These are phyloP conservation scores for Cyanoramphus novaezelandiae DNA, from an alignment of 2,113 vertebrate species.

Conservation along the genomic window DNA sequence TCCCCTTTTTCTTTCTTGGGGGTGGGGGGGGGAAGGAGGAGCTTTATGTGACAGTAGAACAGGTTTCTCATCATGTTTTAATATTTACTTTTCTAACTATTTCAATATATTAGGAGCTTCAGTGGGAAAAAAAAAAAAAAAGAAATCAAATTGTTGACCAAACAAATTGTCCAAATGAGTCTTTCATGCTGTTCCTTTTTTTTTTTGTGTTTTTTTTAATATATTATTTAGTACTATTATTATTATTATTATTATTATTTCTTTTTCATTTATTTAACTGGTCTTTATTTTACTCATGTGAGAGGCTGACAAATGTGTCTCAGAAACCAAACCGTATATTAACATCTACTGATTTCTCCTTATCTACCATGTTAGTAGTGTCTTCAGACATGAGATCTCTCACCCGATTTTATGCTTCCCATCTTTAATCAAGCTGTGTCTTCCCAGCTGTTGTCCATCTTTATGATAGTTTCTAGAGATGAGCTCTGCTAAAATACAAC, in stretches of 20 bases:
- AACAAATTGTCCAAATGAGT: not conserved
- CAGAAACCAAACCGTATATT: conserved; percentile 4
- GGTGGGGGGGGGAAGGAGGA: not conserved
- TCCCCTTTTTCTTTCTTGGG: not conserved
- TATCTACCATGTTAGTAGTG: conserved; percentile 44
- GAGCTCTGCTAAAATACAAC: not conserved
- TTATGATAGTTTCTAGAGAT: not conserved
- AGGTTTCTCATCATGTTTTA: not conserved
- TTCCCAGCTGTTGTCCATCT: conserved; percentile 56
- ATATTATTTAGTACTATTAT: not conserved
- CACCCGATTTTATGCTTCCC: conserved; percentile 41
- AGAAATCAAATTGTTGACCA: not conserved
- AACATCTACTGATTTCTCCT: conserved; percentile 56
- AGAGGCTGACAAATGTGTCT: conserved; percentile 20
- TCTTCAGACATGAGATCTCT: conserved; percentile 51
- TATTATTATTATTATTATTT: not conserved
- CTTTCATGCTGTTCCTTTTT: not conserved
- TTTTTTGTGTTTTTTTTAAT: not conserved
- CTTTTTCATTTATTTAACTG: not conserved
- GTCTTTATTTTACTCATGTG: not conserved
- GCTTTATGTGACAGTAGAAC: not conserved
- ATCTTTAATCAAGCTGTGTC: conserved; percentile 56
- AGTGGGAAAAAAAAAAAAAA: not conserved
- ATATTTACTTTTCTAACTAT: not conserved
- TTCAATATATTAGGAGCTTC: not conserved